phyloP scores from a whole-genome alignment of 2,113 vertebrate species.

The Hippopotamus amphibius region DNA sequence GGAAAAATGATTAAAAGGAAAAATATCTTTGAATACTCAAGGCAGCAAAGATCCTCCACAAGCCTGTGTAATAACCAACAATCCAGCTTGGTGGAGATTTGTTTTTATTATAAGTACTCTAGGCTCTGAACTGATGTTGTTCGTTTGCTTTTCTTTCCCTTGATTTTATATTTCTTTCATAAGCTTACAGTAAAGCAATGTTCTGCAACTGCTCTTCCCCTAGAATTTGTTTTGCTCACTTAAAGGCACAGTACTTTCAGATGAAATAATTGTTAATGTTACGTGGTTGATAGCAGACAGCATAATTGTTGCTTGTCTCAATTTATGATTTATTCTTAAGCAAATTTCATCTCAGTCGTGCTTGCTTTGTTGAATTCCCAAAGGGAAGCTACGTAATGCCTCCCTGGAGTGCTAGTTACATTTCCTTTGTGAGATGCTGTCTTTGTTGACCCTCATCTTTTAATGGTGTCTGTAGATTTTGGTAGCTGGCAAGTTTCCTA shows the following conservation, averaged over 20 bases:
- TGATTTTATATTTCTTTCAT: not conserved
- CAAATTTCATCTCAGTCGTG: not conserved
- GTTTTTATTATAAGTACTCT: not conserved
- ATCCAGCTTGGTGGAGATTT: not conserved
- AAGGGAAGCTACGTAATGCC: not conserved
- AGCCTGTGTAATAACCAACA: not conserved
- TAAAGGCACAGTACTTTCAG: not conserved
- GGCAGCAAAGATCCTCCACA: not conserved
- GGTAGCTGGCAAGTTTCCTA: constrained; percentile 25
- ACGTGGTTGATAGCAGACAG: not conserved
- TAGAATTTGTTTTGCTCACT: not conserved
- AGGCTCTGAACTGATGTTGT: not conserved
- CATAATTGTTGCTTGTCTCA: not conserved
- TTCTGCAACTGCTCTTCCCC: not conserved
- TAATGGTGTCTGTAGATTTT: constrained; percentile 7
- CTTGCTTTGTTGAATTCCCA: constrained; percentile 24
- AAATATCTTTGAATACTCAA: not conserved
- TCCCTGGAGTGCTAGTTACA: not conserved
- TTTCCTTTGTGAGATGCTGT: not conserved
- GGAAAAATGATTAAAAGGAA: not conserved
- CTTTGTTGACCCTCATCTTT: constrained; percentile 53
- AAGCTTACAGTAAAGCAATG: not conserved
- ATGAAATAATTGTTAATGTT: constrained; percentile 24
- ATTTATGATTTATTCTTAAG: constrained; percentile 19
- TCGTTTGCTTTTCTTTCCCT: not conserved